These are phyloP conservation scores for Cyanistes caeruleus DNA, from an alignment of 2,113 vertebrate species.

Conservation along the genomic window DNA sequence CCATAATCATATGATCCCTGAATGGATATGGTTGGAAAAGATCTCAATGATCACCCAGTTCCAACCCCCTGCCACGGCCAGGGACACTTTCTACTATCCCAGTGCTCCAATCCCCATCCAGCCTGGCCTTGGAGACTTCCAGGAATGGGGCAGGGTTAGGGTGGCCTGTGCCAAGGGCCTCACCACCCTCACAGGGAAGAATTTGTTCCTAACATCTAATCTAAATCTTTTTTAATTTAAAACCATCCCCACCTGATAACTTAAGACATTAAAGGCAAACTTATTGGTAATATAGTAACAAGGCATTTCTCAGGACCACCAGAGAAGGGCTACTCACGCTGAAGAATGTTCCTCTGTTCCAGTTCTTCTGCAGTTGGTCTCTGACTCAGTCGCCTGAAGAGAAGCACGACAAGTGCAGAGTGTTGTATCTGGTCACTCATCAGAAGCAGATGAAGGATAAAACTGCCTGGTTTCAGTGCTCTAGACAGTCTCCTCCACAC, in stretches of 20 bases:
- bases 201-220: not conserved
- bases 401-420: not conserved
- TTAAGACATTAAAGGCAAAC: not conserved
- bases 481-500: not conserved
- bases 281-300: not conserved
- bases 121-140: not conserved
- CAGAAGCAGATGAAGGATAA: not conserved
- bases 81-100: not conserved
- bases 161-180: not conserved
- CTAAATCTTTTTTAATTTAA: not conserved
- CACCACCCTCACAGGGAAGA: not conserved
- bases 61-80: not conserved
- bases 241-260: not conserved
- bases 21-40: not conserved
- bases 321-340: constrained; percentile 80
- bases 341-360: constrained; percentile 97
- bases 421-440: not conserved
- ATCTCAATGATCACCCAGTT: not conserved
- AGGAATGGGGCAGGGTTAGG: not conserved
- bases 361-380: constrained; percentile 94
- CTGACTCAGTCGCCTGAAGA: constrained; percentile 90
- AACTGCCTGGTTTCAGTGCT: not conserved
- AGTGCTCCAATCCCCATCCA: not conserved
- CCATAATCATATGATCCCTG: not conserved
- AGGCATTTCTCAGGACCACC: not conserved